A percentile compares a stretch with the other conserved stretches of the same genome.
Conservation (phyloP, 2,113 vertebrate species). For the Aspidoscelis tigris region DNA sequence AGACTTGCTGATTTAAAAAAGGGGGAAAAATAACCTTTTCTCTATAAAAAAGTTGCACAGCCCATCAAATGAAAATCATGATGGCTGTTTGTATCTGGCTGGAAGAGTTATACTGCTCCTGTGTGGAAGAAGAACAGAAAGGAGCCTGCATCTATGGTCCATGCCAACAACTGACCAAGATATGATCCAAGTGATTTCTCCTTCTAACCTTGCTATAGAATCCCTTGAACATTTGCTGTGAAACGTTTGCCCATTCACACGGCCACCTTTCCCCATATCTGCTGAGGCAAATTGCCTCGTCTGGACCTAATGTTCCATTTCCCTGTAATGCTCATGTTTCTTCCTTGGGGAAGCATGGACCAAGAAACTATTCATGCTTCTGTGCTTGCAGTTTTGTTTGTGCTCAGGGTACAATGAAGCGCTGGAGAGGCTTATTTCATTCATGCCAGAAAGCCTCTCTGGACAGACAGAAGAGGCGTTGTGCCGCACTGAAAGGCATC, state of each 20-base stretch:
- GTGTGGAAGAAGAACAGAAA: not conserved
- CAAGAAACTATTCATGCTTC: constrained; percentile 23
- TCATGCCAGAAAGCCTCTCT: constrained; percentile 58
- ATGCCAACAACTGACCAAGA: not conserved
- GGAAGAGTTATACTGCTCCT: not conserved
- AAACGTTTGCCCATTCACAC: constrained; percentile 46
- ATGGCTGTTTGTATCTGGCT: rapidly evolving
- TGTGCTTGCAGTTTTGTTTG: constrained; percentile 18
- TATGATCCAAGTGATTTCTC: not conserved
- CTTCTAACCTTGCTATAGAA: not conserved
- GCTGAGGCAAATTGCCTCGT: constrained; percentile 54
- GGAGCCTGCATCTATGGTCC: not conserved
- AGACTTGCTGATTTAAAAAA: not conserved
- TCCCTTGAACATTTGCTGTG: not conserved
- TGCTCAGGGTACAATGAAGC: constrained; percentile 54
- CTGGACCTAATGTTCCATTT: constrained; percentile 51
- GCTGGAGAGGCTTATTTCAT: constrained; percentile 64
- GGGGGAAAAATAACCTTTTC: not conserved
- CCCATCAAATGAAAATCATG: not conserved
- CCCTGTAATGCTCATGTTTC: constrained; percentile 56
- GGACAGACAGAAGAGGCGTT: constrained; percentile 59
- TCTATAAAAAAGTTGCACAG: not conserved
- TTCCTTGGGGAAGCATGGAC: constrained; percentile 57
- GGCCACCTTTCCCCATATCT: constrained; percentile 34
- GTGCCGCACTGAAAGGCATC: constrained; percentile 63